Evolutionary conservation across 1,140 invertebrate species (phyloP), one percentile per base, ranked within the genome.

Genomic region (Ooceraea biroi): DNA sequence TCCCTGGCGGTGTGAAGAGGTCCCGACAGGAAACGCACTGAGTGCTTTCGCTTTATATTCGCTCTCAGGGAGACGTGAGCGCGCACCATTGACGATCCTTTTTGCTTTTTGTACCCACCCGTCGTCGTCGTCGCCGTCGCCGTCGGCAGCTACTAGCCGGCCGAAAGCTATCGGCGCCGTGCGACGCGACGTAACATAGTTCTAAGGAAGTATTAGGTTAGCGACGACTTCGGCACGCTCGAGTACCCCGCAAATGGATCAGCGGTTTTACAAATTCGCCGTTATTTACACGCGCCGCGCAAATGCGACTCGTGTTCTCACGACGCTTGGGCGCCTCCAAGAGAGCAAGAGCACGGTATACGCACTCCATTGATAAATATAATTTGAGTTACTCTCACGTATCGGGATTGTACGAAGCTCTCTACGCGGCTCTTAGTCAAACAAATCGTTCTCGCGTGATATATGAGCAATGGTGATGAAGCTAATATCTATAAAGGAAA

Each of bases 1-100:
- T 74, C 69, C 41, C 71, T 17, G 30, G 57, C 30, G 65, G 69
- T 78, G 85, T 66, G 61, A 77, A 68, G 25, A 52, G 55, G 55
- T n/a, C 48, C 78, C 71, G 85, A 78, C 86, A 87, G 86, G 86
- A 87, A 87, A 87, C 85, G 80, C 85, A 58, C 72, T 66, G 86
- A 87, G 86, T 87, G 85, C 85, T 87, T 85, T 77, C 46, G 85
- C 86, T 87, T 84, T 86, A 78, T 84, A 84, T 72, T 83, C 65
- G 57, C 36, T 83, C 69, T 44, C 30, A 22, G 7, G 36, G 44
- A 60, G 48, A 48, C 36, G 55, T 65, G 66, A 61, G 61, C 71
- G 50, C 50, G 60, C 80, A 86, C 52, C 52, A 73, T 22, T 36
- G 58, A 52, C 69, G 65, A 69, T 87, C 86, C 86, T 82, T 71